Conservation (phyloP, 2,113 vertebrate genomes). For the Indicator indicator region DNA sequence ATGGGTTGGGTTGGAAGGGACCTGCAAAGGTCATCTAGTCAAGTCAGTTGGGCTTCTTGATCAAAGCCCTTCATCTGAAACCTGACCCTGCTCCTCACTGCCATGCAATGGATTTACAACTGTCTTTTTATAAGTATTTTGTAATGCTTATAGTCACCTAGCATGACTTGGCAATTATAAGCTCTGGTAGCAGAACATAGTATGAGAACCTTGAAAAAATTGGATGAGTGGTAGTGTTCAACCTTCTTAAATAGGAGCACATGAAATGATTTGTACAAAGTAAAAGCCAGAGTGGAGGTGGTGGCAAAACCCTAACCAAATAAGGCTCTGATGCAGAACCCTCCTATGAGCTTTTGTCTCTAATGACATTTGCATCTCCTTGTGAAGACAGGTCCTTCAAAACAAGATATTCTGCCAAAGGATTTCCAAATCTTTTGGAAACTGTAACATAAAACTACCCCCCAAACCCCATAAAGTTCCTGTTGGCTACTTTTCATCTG, state of each 20-base stretch:
- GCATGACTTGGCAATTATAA: background rate
- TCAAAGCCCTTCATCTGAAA: background rate
- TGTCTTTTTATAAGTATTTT: background rate
- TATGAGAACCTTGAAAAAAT: background rate
- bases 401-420: background rate
- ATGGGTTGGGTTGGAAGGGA: too few relatives aligned
- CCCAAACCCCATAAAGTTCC: background rate
- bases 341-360: background rate
- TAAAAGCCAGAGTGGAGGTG: background rate
- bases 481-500: background rate
- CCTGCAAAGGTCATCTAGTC: background rate
- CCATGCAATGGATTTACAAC: background rate
- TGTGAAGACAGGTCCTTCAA: background rate
- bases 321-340: background rate
- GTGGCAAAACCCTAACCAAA: background rate
- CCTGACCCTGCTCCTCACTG: accelerated
- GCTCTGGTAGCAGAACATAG: constrained; percentile 31
- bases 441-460: background rate
- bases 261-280: constrained; percentile 1
- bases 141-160: background rate
- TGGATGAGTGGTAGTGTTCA: constrained; percentile 14
- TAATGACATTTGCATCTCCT: background rate
- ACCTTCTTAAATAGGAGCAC: constrained; percentile 8
- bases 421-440: background rate
- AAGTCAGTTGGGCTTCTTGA: background rate